These are phyloP conservation scores for Dipodomys spectabilis DNA, from an alignment of 2,113 vertebrate genomes.

Conservation along the genomic window DNA sequence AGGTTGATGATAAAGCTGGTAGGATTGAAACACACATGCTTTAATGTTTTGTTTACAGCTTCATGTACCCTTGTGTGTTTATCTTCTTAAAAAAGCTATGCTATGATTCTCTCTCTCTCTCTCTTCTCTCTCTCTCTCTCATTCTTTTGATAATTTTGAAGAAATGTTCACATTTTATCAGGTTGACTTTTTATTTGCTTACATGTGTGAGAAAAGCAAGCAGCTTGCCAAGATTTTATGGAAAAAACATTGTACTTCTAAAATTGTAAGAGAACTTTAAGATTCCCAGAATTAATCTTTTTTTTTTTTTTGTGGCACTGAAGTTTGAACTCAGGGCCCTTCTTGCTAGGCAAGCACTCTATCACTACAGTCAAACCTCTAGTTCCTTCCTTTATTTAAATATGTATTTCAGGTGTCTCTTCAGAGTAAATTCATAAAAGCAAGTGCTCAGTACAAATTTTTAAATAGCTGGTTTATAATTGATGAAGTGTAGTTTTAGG, in stretches of 20 bases:
- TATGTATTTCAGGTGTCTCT: neutral
- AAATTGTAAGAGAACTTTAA: neutral
- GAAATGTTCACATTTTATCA: slow-evolving; percentile 5
- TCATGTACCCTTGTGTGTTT: neutral
- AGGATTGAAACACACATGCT: neutral
- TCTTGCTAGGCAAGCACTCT: neutral
- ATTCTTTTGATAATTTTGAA: neutral
- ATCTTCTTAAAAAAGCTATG: neutral
- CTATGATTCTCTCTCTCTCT: neutral
- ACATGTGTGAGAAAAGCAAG: neutral
- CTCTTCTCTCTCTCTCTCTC: too few species aligned
- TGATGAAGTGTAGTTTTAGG: neutral
- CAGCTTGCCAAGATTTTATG: neutral
- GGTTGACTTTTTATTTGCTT: neutral
- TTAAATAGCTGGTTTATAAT: neutral
- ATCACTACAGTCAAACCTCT: too few species aligned
- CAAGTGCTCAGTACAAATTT: neutral
- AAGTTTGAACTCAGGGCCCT: too few species aligned
- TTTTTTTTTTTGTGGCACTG: neutral
- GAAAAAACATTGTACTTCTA: neutral
- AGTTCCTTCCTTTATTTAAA: neutral
- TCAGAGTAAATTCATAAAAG: slow-evolving; percentile 13
- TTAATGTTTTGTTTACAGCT: neutral
- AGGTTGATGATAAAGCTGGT: neutral
- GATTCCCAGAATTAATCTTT: neutral